phyloP scores from a whole-genome alignment of 2,888 invertebrate genomes.

The Erebia ligea region DNA sequence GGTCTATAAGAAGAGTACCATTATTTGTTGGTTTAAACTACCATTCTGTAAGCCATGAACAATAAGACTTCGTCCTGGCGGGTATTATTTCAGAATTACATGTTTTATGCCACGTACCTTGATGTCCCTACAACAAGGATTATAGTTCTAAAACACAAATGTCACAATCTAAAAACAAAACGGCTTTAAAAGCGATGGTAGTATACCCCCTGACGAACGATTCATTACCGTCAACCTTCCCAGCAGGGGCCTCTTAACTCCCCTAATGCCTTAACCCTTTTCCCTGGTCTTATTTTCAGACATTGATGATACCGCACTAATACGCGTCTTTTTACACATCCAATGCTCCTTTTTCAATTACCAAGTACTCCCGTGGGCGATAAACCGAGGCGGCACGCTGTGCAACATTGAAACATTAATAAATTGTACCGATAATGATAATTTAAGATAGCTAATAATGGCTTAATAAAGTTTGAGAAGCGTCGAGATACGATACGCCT shows the following conservation, averaged over 20 bases:
- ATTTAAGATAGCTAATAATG: constrained; percentile 47
- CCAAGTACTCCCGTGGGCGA: constrained; percentile 19
- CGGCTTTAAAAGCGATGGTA: no score
- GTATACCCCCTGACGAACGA: not conserved
- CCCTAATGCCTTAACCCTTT: not conserved
- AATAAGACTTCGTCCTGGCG: no score
- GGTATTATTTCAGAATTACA: no score
- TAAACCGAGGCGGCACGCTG: constrained; percentile 41
- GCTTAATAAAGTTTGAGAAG: constrained; percentile 49
- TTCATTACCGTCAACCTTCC: not conserved
- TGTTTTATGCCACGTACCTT: no score
- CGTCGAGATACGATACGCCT: constrained; percentile 32
- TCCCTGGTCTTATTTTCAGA: constrained; percentile 1
- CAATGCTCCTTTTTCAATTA: constrained; percentile 8
- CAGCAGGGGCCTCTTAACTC: not conserved
- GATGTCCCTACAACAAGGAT: no score
- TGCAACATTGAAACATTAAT: constrained; percentile 47
- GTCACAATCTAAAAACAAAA: no score
- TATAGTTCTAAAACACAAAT: no score
- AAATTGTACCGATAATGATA: constrained; percentile 48
- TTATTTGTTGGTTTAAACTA: no score
- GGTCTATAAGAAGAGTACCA: no score
- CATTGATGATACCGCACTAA: constrained; percentile 6
- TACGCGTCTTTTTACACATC: constrained; percentile 10
- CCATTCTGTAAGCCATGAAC: no score